phyloP scores from a whole-genome alignment of 2,888 invertebrate species.

The Malacosoma neustria region DNA sequence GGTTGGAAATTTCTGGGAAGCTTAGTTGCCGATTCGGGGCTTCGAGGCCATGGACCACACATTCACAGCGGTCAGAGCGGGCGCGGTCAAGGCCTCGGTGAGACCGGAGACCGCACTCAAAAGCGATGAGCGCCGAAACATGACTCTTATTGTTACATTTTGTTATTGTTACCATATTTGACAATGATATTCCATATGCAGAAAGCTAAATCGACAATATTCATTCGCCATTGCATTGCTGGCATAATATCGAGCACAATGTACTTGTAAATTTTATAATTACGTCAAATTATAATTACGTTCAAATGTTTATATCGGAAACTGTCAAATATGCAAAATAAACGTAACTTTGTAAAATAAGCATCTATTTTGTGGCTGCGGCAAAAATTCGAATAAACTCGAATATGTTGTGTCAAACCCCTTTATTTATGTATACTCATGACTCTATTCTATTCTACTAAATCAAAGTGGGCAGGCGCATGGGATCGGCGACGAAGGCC shows the following conservation, averaged over 20 bases:
- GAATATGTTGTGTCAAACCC: no score
- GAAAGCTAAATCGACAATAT: slow-evolving; percentile 7
- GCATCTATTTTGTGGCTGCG: no score
- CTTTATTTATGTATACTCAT: no score
- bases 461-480: slow-evolving; percentile 16
- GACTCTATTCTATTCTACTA: slow-evolving; percentile 8
- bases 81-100: slow-evolving; percentile 60
- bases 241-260: not conserved
- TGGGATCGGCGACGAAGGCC: slow-evolving; percentile 30
- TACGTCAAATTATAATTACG: no score
- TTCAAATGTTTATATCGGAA: no score
- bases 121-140: slow-evolving; percentile 39
- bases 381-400: no score
- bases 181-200: slow-evolving; percentile 13
- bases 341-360: no score
- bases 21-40: slow-evolving; percentile 28
- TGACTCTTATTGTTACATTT: slow-evolving; percentile 24
- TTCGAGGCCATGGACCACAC: slow-evolving; percentile 23
- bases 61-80: slow-evolving; percentile 23
- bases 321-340: no score
- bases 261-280: not conserved
- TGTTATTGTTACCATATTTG: slow-evolving; percentile 30
- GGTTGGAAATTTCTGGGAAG: slow-evolving; percentile 36
- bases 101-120: slow-evolving; percentile 30
- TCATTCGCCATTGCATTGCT: slow-evolving; percentile 11